Conservation (phyloP, 2,113 vertebrate species). For the Chloebia gouldiae region DNA sequence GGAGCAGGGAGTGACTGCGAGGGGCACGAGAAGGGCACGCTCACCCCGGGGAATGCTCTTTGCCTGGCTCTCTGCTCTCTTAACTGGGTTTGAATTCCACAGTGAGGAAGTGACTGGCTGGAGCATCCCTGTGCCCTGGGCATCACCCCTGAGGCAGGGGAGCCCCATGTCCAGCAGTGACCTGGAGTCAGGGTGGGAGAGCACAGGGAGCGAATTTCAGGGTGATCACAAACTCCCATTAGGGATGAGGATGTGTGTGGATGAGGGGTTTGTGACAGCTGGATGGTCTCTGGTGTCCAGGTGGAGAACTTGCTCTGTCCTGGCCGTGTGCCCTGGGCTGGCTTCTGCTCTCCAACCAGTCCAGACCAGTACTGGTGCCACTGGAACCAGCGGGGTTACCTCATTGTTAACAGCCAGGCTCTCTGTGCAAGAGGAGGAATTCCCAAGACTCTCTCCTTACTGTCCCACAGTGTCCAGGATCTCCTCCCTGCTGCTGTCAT, state of each 20-base stretch:
- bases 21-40: not conserved
- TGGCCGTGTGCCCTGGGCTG: not conserved
- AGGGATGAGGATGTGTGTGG: not conserved
- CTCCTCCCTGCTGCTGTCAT: not conserved
- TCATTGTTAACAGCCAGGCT: not conserved
- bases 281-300: not conserved
- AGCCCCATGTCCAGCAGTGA: not conserved
- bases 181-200: not conserved
- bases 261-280: not conserved
- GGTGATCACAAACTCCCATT: fast-evolving
- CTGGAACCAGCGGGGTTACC: not conserved
- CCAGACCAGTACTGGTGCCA: not conserved
- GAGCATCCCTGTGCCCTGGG: not conserved
- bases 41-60: not conserved
- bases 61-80: not conserved
- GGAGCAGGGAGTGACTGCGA: not conserved
- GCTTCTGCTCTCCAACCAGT: not conserved
- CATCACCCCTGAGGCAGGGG: not conserved
- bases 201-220: fast-evolving
- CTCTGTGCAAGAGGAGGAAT: not conserved
- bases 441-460: not conserved
- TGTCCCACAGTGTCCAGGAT: not conserved
- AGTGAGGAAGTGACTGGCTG: not conserved
- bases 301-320: too few species aligned
- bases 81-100: not conserved